Conservation (phyloP, 2,113 vertebrate species). For the Strix aluco region DNA sequence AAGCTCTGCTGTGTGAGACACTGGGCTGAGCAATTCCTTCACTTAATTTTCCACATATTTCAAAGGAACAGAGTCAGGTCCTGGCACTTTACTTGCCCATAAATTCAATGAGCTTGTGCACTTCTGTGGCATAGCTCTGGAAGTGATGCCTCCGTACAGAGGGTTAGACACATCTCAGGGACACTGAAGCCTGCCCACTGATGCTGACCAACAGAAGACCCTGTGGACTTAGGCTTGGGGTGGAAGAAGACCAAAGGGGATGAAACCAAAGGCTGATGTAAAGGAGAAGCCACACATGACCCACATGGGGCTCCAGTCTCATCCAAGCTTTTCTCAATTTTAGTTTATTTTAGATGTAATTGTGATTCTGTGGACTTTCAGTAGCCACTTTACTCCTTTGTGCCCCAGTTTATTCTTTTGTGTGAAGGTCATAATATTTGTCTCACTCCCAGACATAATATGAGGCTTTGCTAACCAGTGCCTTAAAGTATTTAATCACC, state of each 20-base stretch:
- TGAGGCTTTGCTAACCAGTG: background rate
- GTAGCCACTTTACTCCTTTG: background rate
- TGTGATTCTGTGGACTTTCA: background rate
- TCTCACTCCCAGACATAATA: background rate
- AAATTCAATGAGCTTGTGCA: background rate
- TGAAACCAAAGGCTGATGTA: background rate
- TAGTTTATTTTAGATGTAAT: background rate
- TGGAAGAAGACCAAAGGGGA: background rate
- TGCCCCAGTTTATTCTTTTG: background rate
- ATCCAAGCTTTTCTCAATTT: background rate
- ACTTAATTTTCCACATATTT: background rate
- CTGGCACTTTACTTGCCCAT: background rate
- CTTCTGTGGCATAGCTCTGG: background rate
- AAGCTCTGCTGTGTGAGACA: background rate
- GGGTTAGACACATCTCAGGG: background rate
- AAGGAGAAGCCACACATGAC: background rate
- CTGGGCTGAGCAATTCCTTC: background rate
- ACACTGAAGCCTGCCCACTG: background rate
- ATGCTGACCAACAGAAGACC: background rate
- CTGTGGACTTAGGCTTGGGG: background rate
- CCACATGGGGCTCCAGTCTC: background rate
- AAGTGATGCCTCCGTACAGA: background rate
- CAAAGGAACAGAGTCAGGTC: background rate
- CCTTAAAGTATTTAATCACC: background rate
- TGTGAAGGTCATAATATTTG: background rate